These are phyloP conservation scores for Drosophila lutescens DNA, from an alignment of 2,888 invertebrate genomes.

Conservation along the genomic window DNA sequence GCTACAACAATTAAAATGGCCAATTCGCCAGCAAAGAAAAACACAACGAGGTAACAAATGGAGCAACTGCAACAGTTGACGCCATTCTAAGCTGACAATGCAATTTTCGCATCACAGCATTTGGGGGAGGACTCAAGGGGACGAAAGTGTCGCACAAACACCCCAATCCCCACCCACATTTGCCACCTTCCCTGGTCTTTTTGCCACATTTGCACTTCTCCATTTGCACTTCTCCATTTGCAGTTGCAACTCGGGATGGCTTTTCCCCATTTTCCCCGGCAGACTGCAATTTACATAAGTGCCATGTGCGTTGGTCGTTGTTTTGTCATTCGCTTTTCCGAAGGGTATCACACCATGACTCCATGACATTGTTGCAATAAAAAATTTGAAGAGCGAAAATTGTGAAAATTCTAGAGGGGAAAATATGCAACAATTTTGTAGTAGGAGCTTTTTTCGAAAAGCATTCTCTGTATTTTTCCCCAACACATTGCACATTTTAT, in stretches of 20 bases:
- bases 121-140: constrained; percentile 10
- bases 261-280: constrained; percentile 1
- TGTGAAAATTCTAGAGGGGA: constrained; percentile 1
- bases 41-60: constrained; percentile 17
- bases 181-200: neutral
- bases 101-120: constrained; percentile 62
- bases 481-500: no score
- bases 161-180: constrained; percentile 1
- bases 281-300: constrained; percentile 55
- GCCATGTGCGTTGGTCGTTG: constrained; percentile 26
- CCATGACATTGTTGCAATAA: constrained; percentile 22
- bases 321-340: constrained; percentile 35
- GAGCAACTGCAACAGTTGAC: constrained; percentile 56
- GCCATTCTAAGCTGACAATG: constrained; percentile 51
- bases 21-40: constrained; percentile 49
- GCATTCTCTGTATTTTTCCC: neutral
- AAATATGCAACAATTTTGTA: constrained; percentile 6
- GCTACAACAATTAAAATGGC: constrained; percentile 34
- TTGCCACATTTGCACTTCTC: constrained; percentile 26
- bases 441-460: neutral
- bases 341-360: constrained; percentile 12
- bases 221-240: constrained; percentile 33
- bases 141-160: constrained; percentile 16
- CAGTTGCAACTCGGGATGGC: constrained; percentile 21
- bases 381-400: constrained; percentile 1